Percentiles rank a stretch among this genome's conserved stretches.
phyloP scores from a whole-genome alignment of 2,113 vertebrate species.

The Chionodraco myersi region DNA sequence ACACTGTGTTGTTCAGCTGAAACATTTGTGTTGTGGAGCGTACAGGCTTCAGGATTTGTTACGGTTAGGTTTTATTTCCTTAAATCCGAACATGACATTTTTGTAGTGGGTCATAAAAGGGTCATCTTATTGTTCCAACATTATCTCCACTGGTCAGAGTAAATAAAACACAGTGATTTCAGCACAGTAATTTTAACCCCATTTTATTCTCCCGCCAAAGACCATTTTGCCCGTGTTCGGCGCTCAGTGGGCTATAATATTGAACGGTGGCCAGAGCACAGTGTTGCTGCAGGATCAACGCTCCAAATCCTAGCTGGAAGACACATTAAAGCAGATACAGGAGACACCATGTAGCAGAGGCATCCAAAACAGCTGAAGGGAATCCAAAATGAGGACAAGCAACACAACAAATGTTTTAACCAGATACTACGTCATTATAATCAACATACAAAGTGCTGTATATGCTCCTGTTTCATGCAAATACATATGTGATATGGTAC shows the following conservation, averaged over 20 bases:
- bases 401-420: slow-evolving; percentile 8
- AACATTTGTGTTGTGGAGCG: slow-evolving; percentile 1
- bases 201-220: slow-evolving; percentile 49
- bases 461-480: neutral
- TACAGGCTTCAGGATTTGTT: slow-evolving; percentile 1
- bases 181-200: slow-evolving; percentile 43
- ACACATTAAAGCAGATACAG: slow-evolving; percentile 48
- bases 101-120: neutral
- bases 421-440: neutral
- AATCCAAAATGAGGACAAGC: slow-evolving; percentile 1
- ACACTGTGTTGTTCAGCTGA: neutral
- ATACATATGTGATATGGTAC: neutral
- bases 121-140: slow-evolving; percentile 5
- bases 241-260: slow-evolving; percentile 29
- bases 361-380: slow-evolving; percentile 18
- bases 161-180: slow-evolving; percentile 37
- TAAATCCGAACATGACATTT: neutral
- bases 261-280: slow-evolving; percentile 25
- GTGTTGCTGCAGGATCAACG: slow-evolving; percentile 49
- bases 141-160: slow-evolving; percentile 22
- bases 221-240: slow-evolving; percentile 41
- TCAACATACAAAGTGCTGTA: neutral
- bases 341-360: slow-evolving; percentile 23
- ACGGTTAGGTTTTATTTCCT: neutral
- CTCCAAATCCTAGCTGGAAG: slow-evolving; percentile 46